Evolutionary conservation across 2,888 invertebrate species (phyloP), one percentile per base, ranked within the genome.

Genomic region (Onchidella celtica): DNA sequence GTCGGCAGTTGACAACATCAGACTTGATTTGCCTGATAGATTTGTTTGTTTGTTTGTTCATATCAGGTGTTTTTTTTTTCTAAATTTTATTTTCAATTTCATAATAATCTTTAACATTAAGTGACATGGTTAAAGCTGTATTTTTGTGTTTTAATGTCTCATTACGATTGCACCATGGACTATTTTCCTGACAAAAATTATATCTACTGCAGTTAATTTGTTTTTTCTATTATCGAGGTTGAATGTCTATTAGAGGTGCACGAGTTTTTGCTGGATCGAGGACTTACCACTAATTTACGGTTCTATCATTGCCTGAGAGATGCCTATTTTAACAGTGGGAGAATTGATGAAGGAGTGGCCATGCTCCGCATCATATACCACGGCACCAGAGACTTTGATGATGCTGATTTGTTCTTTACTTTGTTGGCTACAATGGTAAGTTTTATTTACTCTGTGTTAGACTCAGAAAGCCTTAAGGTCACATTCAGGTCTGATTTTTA

Each of bases 301-400:
- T 86, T 86, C 75, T 85, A 83, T 55, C 57, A 78, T 55, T 83
- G 79, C 79, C 69, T 87, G n/a, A 55, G 83, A n/a, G 69, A 85
- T 55, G 87, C 87, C 11, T 87, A 86, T 81, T 85, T 81, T 68
- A 85, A 87, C 68, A 86, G 87, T 79, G 87, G 87, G 9, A 40
- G 85, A 21, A 68, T 87, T 29, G 82, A 85, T 6, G 87, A 87
- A 61, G 87, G 86, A 59, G 83, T 87, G 2, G 57, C 40, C n/a
- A 77, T 84, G 29, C 61, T 87, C 55, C 69, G 85, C 40, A 79
- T 84, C 3, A 34, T 86, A 1, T 87, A 86, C 80, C 84, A 85
- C 59, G 75, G 81, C 21, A 84, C 81, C 3, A 75, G 83, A n/a
- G 84, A 83, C 59, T 86, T 82, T 38, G 32, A 81, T 34, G 83